Conservation (phyloP, 2,888 invertebrate genomes). For the Troides aeacus region DNA sequence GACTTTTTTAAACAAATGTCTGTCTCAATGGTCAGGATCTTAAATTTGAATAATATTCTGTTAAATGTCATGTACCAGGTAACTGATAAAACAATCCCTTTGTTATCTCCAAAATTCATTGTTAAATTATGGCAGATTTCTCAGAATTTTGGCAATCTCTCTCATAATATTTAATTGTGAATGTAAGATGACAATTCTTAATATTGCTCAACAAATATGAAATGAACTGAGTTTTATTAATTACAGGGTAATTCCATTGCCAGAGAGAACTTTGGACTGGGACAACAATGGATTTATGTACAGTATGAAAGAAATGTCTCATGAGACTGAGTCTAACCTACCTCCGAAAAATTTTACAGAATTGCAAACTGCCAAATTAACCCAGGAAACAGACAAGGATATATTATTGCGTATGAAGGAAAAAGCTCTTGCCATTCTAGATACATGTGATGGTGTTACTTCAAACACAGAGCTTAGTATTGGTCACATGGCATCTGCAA, state of each 20-base stretch:
- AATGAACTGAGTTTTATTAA: not conserved
- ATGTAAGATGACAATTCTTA: not conserved
- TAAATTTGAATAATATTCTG: not conserved
- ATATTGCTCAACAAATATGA: not conserved
- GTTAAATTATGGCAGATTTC: not conserved
- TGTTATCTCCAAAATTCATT: not conserved
- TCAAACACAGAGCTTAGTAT: not conserved
- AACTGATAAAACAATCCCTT: not conserved
- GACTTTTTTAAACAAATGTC: too few species aligned
- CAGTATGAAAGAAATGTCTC: not conserved
- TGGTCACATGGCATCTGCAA: not conserved
- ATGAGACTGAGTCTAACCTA: not conserved
- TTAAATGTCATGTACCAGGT: not conserved
- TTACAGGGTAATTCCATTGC: conserved; percentile 20
- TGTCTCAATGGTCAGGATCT: too few species aligned
- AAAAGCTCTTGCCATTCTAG: conserved; percentile 19
- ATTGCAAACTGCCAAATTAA: not conserved
- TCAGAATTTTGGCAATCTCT: not conserved
- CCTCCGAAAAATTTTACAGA: not conserved
- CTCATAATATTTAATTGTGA: not conserved
- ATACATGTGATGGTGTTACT: not conserved
- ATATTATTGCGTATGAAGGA: conserved; percentile 10
- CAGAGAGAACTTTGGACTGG: not conserved
- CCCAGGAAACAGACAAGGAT: not conserved
- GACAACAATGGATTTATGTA: not conserved